These are phyloP conservation scores for Trichonephila inaurata DNA, from an alignment of 1,140 invertebrate species.

Conservation along the genomic window DNA sequence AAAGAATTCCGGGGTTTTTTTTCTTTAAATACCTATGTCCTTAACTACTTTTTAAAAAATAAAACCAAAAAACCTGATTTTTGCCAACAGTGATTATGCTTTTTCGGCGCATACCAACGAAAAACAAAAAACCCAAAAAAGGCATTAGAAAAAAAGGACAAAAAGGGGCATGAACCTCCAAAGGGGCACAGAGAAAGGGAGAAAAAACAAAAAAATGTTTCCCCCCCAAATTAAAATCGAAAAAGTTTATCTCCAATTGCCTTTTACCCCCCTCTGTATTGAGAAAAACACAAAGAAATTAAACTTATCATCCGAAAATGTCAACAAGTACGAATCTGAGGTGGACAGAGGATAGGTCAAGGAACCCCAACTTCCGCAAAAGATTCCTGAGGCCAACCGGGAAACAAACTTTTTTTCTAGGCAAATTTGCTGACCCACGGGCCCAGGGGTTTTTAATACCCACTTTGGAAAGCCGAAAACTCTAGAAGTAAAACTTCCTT, in stretches of 20 bases:
- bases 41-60: no score
- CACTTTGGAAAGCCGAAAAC: neutral
- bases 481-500: no score
- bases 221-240: neutral
- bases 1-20: no score
- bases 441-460: neutral
- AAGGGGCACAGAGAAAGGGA: neutral
- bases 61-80: no score
- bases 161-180: no score
- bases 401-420: slow-evolving; percentile 9
- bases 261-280: neutral
- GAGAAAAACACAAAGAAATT: neutral
- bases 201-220: neutral
- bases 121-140: no score
- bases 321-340: neutral
- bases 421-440: slow-evolving; percentile 4
- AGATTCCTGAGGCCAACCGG: slow-evolving; percentile 6
- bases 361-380: slow-evolving; percentile 42
- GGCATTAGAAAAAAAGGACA: no score
- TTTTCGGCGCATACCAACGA: no score
- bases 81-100: no score
- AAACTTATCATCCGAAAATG: neutral
- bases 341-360: slow-evolving; percentile 25
- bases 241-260: neutral
- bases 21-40: no score